Base-by-base conservation (phyloP, 2,797 vertebrate genomes). In the Lacerta agilis region DNA sequence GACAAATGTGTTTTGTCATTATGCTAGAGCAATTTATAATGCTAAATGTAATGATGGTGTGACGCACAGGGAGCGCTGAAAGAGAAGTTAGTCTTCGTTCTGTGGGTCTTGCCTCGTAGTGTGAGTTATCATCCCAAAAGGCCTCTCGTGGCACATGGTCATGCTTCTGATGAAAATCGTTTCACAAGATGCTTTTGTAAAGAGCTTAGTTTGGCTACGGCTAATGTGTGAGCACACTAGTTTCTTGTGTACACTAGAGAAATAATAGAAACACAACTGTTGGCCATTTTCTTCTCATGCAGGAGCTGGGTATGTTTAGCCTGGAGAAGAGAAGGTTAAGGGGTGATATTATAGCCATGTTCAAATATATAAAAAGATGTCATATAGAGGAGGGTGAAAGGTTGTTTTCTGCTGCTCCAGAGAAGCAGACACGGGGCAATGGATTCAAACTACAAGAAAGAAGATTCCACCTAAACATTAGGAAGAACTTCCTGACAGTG, bases 1-100 rank as follows among this genome's bases (percentile, higher is more conserved):
- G 11, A 20, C 71, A 87, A 85, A 87, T 85, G 77, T 84, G 23
- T 91, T 90, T 89, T 79, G 87, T 45, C 66, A 76, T 87, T 81
- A n/a, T 69, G 71, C 69, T 4, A 36, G 2, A 15, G 41, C 75
- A 83, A 76, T 90, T 90, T 88, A 58, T 66, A 71, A 73, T 27
- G 23, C 43, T 71, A 88, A 88, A 87, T 85, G 23, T 29, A 86
- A 90, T 33, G 38, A 92, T 86, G 66, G 55, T 49, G 6, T 83
- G 61, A 45, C 82, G 9, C 3, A 41, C 8, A 78, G 64, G 83
- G 82, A 88, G 84, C 3, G 79, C n/a, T 25, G 18, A 69, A 87
- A 90, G 67, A 80, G 27, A 85, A 8, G 20, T 45, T 84, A 4
- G 8, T 90, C 17, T 2, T 83, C 23, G 82, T 92, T 93, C 67